Base-by-base conservation (phyloP, 2,888 invertebrate species). In the Caenorhabditis parvicauda region DNA sequence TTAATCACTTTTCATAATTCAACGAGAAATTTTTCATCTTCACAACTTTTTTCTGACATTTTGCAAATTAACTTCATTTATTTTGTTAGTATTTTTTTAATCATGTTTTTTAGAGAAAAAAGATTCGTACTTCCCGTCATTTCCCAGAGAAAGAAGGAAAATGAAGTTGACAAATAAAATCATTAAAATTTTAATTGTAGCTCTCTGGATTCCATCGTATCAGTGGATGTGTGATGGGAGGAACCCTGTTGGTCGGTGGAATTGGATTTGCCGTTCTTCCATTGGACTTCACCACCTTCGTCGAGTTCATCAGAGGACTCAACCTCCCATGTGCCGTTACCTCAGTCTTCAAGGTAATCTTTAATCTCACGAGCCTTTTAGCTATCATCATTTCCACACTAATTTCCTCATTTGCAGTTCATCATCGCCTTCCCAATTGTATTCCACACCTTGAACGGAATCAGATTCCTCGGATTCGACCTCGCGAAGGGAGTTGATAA, bases 391-490 rank as follows among this genome's bases (percentile, higher is more conserved):
- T 24, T 24, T 2, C 25, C 9, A 25, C 9, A 25, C n/a, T 17
- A n/a, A 43, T n/a, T 9, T 22, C 17, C 5, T 7, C 9, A 35
- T 41, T 48, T 62, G 50, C 38, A 65, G 68, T 81, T 77, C 62
- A 61, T 80, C 48, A 70, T 81, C 51, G 76, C 80, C 22, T 81
- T 74, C 63, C 76, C 77, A 22, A 75, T 81, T 60, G 67, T 74
- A 42, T 81, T 75, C 80, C 79, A 81, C 63, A 62, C 75, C 17
- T 60, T 82, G 42, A 81, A 81, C 62, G 82, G 81, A 29, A 64
- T 81, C 39, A 74, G 81, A 12, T 78, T 79, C 65, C 47, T 82
- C 29, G 77, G 75, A 42, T 81, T 76, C 63, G 80, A 80, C 51
- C 55, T 78, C 59, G 80, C 77, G 14, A 77, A 72, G 57, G 77